Base-by-base conservation (phyloP, 2,888 invertebrate species). In the Unio pictorum region DNA sequence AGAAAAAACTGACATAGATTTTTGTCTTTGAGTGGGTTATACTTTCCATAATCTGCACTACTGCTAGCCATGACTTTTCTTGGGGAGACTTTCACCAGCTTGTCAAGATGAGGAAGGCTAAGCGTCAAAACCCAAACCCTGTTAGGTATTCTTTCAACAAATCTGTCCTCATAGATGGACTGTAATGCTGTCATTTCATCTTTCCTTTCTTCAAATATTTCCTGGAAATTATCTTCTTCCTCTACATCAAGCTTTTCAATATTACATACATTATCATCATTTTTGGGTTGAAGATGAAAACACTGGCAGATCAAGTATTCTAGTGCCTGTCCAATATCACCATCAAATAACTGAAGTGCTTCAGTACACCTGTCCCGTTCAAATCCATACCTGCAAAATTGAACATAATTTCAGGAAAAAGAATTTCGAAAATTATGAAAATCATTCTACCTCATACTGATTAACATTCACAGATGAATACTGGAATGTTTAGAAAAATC, bases 131-230 rank as follows among this genome's bases (percentile, higher is more conserved):
- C 65, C 88, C 88, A 88, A 1, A 85, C 81, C 67, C 73, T 79
- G 61, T 83, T 84, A 20, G 81, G 72, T 34, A 87, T 81, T 63
- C 81, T 80, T 71, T 87, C 87, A 54, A 70, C 71, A 72, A 88
- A 86, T 11, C 68, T 75, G 8, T 81, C 80, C 63, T 84, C 86
- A 73, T 85, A 88, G 7, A 88, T 88, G 11, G 87, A 81, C 65
- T 82, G 67, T 23, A 88, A 68, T 20, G 86, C 88, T 63, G 82
- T 67, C 74, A 84, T 87, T 79, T 88, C 88, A 61, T 88, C 87
- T 23, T 76, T 73, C 64, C 87, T 73, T 57, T 80, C 80, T 54
- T 86, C 86, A 4, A 65, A 20, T 20, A 86, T 78, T 23, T 84
- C 81, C 26, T 76, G 71, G 17, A 30, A 57, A 28, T 45, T 67